Evolutionary conservation across 2,888 invertebrate species (phyloP).

Genomic region (Odontomyia ornata): DNA sequence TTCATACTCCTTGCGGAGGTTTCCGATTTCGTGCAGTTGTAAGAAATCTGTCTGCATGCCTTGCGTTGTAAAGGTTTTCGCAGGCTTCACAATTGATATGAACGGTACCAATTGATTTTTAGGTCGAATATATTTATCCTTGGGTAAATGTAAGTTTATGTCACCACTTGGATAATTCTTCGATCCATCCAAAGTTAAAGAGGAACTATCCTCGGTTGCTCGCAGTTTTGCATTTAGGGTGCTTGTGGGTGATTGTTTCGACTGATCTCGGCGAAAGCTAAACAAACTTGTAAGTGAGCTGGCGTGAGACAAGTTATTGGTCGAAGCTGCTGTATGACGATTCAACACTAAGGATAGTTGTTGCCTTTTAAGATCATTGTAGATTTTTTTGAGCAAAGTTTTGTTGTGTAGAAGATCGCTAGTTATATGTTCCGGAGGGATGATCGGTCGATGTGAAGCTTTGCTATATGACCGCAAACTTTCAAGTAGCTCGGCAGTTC

Average conservation of each 20-base stretch:
- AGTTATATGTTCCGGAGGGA: constrained; percentile 71
- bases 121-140: constrained; percentile 21
- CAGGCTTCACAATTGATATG: constrained; percentile 42
- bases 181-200: not conserved
- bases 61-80: constrained; percentile 48
- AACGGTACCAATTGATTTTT: constrained; percentile 22
- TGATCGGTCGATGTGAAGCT: constrained; percentile 44
- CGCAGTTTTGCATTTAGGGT: not conserved
- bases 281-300: constrained; percentile 45
- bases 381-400: constrained; percentile 70
- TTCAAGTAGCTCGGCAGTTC: constrained; percentile 35
- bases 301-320: constrained; percentile 46
- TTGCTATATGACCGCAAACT: constrained; percentile 41
- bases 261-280: constrained; percentile 36
- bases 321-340: constrained; percentile 54
- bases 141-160: not conserved
- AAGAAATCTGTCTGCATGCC: constrained; percentile 61
- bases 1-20: constrained; percentile 58
- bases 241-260: constrained; percentile 15
- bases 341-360: constrained; percentile 59
- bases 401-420: constrained; percentile 78
- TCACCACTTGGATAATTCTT: not conserved
- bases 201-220: not conserved
- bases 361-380: constrained; percentile 60
- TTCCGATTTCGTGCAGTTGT: constrained; percentile 57